Base-by-base conservation (phyloP, 2,113 vertebrate genomes). In the Apus apus region DNA sequence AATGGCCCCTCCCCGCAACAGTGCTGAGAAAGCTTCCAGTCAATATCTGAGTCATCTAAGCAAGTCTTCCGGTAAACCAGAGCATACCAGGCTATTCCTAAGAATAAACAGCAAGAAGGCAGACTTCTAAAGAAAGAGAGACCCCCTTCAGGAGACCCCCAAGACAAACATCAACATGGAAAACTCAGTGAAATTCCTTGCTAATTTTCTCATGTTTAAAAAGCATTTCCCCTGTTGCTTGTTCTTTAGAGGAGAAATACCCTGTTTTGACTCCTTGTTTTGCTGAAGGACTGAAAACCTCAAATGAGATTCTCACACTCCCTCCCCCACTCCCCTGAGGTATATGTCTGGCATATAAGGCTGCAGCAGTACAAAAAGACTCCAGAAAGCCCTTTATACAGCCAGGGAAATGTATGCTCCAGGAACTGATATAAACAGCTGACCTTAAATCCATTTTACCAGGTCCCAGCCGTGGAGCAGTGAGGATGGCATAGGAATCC, bases 21-120 rank as follows among this genome's bases (percentile, higher is more conserved):
- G 38, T 10, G 50, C 93, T 93, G 88, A 96, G 85, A 96, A 96
- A 97, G 85, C 79, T 90, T 92, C 87, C 57, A 97, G 93, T 96
- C 90, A 96, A 53, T 83, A 88, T 95, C 93, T 97, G 95, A 97
- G 82, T 97, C 95, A 97, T 94, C 75, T 71, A n/a, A 95, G 85
- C 46, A 90, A 95, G 75, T 67, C 79, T 90, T 91, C 93, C 94
- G 95, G 85, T 82, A 93, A 94, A 94, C 48, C 87, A 90, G 95
- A 91, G 71, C 71, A 95, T 95, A 90, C 48, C 72, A 94, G 89
- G 78, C 64, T 80, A 71, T 67, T 84, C 95, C 91, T 94, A 96
- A 94, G 91, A 97, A 96, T 83, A 54, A 91, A 82, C 46, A 91
- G 79, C 60, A 73, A 93, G 83, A 80, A 89, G 29, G 45, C 32